Percentiles rank a stretch among this genome's conserved stretches.
phyloP scores from a whole-genome alignment of 2,113 vertebrate species.

The Pangasianodon hypophthalmus region DNA sequence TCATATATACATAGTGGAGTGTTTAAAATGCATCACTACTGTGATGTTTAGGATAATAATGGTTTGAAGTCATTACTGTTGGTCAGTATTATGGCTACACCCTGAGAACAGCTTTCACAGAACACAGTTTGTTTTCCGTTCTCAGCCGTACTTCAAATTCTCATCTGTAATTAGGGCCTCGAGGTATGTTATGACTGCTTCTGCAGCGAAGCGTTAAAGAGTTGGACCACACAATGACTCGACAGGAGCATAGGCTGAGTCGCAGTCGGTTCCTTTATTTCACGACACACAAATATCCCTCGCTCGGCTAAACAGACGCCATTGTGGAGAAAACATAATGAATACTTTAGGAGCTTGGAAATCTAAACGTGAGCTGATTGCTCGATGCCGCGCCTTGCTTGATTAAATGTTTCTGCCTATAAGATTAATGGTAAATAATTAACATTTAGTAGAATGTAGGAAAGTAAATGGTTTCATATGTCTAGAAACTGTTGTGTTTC shows the following conservation, averaged over 20 bases:
- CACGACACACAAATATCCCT: not conserved
- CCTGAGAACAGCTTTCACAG: slow-evolving; percentile 25
- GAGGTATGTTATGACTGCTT: slow-evolving; percentile 52
- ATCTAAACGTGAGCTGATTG: not conserved
- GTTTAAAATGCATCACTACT: not conserved
- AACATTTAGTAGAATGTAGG: not conserved
- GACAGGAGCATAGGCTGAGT: not conserved
- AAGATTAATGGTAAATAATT: not conserved
- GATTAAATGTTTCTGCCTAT: not conserved
- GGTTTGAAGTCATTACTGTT: not conserved
- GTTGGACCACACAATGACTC: slow-evolving; percentile 49
- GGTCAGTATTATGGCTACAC: slow-evolving; percentile 6
- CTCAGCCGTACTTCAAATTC: slow-evolving; percentile 39
- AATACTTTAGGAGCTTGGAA: not conserved
- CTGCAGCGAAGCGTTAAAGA: slow-evolving; percentile 37
- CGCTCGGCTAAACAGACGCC: not conserved
- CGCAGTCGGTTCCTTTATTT: not conserved
- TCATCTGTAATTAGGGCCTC: slow-evolving; percentile 48
- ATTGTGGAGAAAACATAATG: not conserved
- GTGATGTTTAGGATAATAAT: not conserved
- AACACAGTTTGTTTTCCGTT: slow-evolving; percentile 38
- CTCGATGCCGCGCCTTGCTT: too few relatives aligned
- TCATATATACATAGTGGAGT: not conserved
- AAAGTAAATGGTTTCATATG: slow-evolving; percentile 21
- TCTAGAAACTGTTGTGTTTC: slow-evolving; percentile 26